Evolutionary conservation across 2,888 invertebrate genomes (phyloP).

Genomic region (Autographa gamma): DNA sequence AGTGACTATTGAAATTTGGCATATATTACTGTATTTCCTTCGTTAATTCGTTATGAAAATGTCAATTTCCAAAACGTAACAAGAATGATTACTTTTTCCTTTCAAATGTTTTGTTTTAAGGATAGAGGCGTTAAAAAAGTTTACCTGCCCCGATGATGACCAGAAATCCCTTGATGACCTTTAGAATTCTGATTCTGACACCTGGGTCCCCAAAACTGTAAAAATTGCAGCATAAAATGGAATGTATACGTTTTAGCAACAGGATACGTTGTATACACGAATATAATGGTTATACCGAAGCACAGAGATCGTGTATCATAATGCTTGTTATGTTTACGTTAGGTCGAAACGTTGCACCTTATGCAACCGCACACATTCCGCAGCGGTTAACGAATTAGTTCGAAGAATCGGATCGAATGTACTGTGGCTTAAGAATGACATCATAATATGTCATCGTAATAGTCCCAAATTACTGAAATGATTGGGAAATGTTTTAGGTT

Average conservation of each 20-base stretch:
- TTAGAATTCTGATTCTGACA: too few relatives aligned
- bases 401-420: not conserved
- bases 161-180: too few relatives aligned
- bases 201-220: not conserved
- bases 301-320: constrained; percentile 5
- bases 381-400: not conserved
- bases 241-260: not conserved
- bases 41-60: too few relatives aligned
- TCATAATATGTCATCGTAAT: not conserved
- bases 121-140: too few relatives aligned
- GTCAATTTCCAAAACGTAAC: too few relatives aligned
- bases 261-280: not conserved
- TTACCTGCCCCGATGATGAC: too few relatives aligned
- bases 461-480: not conserved
- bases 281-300: not conserved
- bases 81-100: too few relatives aligned
- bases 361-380: not conserved
- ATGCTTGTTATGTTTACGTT: constrained; percentile 8
- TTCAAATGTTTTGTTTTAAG: too few relatives aligned
- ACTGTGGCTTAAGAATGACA: not conserved
- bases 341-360: constrained; percentile 1
- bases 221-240: not conserved
- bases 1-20: too few relatives aligned
- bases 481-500: not conserved
- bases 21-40: too few relatives aligned